Conservation (phyloP, 2,888 invertebrate genomes). For the Pyrochroa serraticornis region DNA sequence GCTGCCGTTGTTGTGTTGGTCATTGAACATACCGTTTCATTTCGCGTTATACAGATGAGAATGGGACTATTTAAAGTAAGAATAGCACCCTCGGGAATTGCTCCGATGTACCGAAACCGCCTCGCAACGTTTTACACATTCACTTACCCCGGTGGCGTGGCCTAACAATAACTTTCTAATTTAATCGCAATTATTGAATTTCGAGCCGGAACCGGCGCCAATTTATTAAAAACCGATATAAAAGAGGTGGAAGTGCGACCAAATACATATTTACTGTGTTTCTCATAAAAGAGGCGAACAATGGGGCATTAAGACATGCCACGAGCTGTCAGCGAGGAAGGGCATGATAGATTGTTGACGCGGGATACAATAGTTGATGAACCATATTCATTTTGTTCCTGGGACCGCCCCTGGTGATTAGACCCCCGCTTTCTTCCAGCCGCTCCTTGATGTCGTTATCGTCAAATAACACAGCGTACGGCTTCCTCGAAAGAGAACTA, state of each 20-base stretch:
- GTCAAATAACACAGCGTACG: slow-evolving; percentile 22
- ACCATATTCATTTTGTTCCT: slow-evolving; percentile 41
- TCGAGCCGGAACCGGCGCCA: not conserved
- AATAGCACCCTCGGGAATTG: slow-evolving; percentile 16
- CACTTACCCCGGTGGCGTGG: slow-evolving; percentile 3
- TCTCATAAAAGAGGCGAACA: slow-evolving; percentile 22
- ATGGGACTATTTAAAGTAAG: slow-evolving; percentile 19
- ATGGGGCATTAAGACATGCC: slow-evolving; percentile 24
- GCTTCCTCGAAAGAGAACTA: slow-evolving; percentile 19
- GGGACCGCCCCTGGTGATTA: slow-evolving; percentile 31
- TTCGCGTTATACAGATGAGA: slow-evolving; percentile 24
- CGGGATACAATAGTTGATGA: slow-evolving; percentile 43
- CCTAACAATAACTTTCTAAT: slow-evolving; percentile 1
- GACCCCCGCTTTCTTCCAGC: slow-evolving; percentile 17
- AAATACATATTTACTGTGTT: slow-evolving; percentile 28
- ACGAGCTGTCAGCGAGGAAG: slow-evolving; percentile 24
- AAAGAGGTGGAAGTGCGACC: slow-evolving; percentile 1
- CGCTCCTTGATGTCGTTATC: slow-evolving; percentile 26
- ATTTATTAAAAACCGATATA: slow-evolving; percentile 13
- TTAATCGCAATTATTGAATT: not conserved
- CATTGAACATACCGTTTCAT: slow-evolving; percentile 35
- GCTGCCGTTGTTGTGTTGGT: slow-evolving; percentile 33
- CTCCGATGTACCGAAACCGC: not conserved
- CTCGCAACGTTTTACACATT: slow-evolving; percentile 4
- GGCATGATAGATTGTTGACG: slow-evolving; percentile 43